Percentiles rank a stretch among this genome's conserved stretches.
Evolutionary conservation across 2,797 vertebrate genomes (phyloP).

Genomic region (Macropus fuliginosus): DNA sequence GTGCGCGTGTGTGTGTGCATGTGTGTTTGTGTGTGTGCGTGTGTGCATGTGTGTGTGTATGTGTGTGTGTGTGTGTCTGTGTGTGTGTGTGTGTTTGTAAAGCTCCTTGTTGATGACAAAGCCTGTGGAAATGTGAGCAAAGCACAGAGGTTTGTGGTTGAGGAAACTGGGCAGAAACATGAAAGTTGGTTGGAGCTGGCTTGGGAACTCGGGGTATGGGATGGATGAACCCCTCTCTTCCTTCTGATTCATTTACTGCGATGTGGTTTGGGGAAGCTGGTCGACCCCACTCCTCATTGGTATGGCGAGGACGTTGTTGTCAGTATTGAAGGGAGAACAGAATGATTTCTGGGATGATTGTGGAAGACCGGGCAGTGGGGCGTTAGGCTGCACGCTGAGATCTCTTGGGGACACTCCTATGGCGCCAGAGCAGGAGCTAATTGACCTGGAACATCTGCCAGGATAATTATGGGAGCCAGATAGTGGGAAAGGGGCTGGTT

Average conservation of each 20-base stretch:
- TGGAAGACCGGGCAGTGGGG: neutral
- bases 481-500: neutral
- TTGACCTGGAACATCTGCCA: slow-evolving; percentile 1
- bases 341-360: neutral
- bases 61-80: neutral
- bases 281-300: neutral
- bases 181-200: neutral
- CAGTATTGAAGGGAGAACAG: neutral
- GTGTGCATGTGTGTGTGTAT: neutral
- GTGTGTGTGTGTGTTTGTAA: neutral
- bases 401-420: neutral
- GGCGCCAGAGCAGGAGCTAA: neutral
- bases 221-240: neutral
- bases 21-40: no score
- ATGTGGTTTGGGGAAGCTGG: neutral
- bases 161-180: neutral
- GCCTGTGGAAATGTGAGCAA: neutral
- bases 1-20: no score
- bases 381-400: neutral
- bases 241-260: neutral
- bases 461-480: neutral
- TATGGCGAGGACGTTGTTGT: neutral
- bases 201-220: neutral
- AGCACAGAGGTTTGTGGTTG: neutral
- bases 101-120: neutral